Evolutionary conservation across 2,888 invertebrate species (phyloP), one percentile per base, ranked within the genome.

Genomic region (Ptychoptera albimana): DNA sequence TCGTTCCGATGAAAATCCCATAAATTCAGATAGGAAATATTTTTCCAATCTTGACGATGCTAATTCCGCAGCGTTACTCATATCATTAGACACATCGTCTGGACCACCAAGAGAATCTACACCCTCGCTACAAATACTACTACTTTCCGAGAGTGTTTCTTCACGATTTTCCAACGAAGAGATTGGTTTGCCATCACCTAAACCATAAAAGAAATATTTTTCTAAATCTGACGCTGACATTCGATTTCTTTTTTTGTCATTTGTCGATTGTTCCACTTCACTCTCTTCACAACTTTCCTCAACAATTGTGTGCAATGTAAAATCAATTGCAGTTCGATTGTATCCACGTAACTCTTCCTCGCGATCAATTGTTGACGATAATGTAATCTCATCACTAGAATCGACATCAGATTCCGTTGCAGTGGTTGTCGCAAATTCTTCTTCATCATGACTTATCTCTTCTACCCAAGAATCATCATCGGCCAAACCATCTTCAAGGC

Each of bases 281-380:
- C 89, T 89, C 64, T 92, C 92, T 67, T 92, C 91, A 62, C 91
- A 91, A 56, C 88, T 89, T 66, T 92, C 92, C 67, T 92, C 92
- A 29, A 89, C 82, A 53, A 92, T 92, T 1, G 92, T 92, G 59
- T 92, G 91, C 50, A 92, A 68, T 2, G 89, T 89, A 60, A 89
- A 88, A 65, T 91, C 88, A 56, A 89, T 79, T 1, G 80, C 79
- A 45, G 82, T 75, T 43, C 86, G 75, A 58, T 85, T 82, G 59
- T 86, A 88, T n/a, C 79, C 80, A 5, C 85, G 71, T 38, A 86
- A 70, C 50, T 87, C 87, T 49, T 86, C 86, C 55, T 88, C 84
- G 6, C 85, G 74, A 54, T 85, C 80, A 11, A 75, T 73, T 48
- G 78, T 72, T 49, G 69, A 64, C 12, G 67, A 60, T 44, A 69